These are phyloP conservation scores for Rhorus exstirpatorius DNA, from an alignment of 2,888 invertebrate species.

Conservation along the genomic window DNA sequence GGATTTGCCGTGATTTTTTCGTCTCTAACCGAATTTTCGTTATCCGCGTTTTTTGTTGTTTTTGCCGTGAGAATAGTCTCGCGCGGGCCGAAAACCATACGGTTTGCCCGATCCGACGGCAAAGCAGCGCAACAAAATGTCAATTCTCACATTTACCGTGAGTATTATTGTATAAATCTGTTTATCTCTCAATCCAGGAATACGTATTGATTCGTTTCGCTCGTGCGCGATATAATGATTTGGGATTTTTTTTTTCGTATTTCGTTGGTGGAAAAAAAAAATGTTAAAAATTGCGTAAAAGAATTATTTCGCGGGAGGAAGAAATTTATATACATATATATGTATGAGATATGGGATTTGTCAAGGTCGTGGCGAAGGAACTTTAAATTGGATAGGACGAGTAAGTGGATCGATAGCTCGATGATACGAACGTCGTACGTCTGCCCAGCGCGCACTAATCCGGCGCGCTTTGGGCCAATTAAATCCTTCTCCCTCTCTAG, in stretches of 20 bases:
- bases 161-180: conserved; percentile 39
- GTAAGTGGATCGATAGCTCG: conserved; percentile 74
- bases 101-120: conserved; percentile 30
- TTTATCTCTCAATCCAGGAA: background rate
- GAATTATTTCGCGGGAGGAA: too few relatives aligned
- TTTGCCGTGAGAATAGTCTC: background rate
- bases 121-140: conserved; percentile 1
- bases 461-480: conserved; percentile 55
- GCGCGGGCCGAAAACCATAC: conserved; percentile 13
- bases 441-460: conserved; percentile 45
- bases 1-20: background rate
- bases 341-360: conserved; percentile 48
- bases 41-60: background rate
- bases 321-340: too few relatives aligned
- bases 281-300: too few relatives aligned
- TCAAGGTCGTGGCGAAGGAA: conserved; percentile 69
- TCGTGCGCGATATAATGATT: background rate
- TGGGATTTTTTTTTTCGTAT: too few relatives aligned
- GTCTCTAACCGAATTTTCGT: too few relatives aligned
- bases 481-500: background rate
- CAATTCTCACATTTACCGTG: conserved; percentile 44
- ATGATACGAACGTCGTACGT: conserved; percentile 62
- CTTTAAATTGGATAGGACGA: conserved; percentile 71
- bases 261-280: too few relatives aligned
- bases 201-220: conserved; percentile 1